Evolutionary conservation across 2,888 invertebrate species (phyloP), one percentile per base, ranked within the genome.

Genomic region (Drosophila melanocephala): DNA sequence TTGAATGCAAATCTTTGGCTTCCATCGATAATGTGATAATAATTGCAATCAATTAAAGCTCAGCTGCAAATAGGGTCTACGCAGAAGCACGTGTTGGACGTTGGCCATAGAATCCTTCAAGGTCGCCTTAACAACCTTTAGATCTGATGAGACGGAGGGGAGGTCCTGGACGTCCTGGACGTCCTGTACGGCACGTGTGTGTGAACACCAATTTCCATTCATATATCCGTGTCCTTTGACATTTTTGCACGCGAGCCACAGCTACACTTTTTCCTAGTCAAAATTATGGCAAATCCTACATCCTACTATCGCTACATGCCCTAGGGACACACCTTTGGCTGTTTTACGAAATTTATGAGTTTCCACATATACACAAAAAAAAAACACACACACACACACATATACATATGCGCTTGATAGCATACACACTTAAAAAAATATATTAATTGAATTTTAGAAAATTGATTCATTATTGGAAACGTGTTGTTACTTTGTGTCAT

Each of bases 291-390:
- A 58, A 81, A 81, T 72, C 66, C 63, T 52, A 51, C 26, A 56
- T 28, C 28, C 28, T 28, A 28, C 28, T 28, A 28, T 55, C 66
- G 51, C 50, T 30, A 35, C 42, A 56, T 51, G 39, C 44, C 44
- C 39, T 2, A 7, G 19, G 28, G 62, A 80, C 83, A 72, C 72
- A 76, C 71, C 72, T 68, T 63, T n/a, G 22, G 50, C 55, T 72
- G 50, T 72, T 79, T 76, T 53, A 68, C 63, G 55, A 79, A 79
- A 80, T 81, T 77, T 73, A 83, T 77, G 68, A 68, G 50, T 32
- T 14, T 33, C 12, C 39, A 56, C 44, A 65, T 37, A 70, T 1
- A 47, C 47, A 62, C 19, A 58, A 16, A 37, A 35, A 22, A 19
- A 47, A 37, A 4, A 42, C 16, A 9, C n/a, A 52, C 35, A 53